phyloP scores from a whole-genome alignment of 2,888 invertebrate species.

The Papilio protenor region DNA sequence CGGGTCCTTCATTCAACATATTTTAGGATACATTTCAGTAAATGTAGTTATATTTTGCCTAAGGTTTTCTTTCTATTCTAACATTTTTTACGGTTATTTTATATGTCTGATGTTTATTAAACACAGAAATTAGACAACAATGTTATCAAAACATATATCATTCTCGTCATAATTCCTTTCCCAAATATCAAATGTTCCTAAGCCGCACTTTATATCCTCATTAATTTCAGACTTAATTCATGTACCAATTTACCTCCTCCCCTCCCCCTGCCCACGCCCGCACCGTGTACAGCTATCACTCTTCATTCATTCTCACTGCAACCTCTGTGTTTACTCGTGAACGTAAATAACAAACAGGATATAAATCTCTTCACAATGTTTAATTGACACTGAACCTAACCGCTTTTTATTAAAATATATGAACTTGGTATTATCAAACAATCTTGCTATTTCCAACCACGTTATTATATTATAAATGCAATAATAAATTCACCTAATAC shows the following conservation, averaged over 20 bases:
- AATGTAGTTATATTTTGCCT: background rate
- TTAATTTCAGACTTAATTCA: slow-evolving; percentile 6
- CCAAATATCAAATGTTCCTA: background rate
- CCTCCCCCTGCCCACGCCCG: background rate
- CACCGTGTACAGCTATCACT: background rate
- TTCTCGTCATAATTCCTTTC: background rate
- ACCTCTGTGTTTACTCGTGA: background rate
- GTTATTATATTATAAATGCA: no score
- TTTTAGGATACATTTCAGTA: background rate
- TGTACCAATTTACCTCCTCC: slow-evolving; percentile 14
- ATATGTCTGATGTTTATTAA: background rate
- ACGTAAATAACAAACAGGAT: no score
- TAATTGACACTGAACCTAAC: no score
- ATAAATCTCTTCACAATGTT: no score
- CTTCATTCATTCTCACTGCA: background rate
- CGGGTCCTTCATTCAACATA: background rate
- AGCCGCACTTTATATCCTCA: slow-evolving; percentile 3
- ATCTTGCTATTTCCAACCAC: no score
- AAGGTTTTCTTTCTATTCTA: no score
- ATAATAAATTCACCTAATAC: no score
- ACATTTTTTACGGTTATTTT: no score
- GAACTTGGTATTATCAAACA: no score
- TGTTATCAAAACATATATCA: background rate
- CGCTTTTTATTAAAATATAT: no score
- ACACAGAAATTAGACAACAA: background rate